Conservation (phyloP, 2,113 vertebrate genomes). For the Aleadryas rufinucha region DNA sequence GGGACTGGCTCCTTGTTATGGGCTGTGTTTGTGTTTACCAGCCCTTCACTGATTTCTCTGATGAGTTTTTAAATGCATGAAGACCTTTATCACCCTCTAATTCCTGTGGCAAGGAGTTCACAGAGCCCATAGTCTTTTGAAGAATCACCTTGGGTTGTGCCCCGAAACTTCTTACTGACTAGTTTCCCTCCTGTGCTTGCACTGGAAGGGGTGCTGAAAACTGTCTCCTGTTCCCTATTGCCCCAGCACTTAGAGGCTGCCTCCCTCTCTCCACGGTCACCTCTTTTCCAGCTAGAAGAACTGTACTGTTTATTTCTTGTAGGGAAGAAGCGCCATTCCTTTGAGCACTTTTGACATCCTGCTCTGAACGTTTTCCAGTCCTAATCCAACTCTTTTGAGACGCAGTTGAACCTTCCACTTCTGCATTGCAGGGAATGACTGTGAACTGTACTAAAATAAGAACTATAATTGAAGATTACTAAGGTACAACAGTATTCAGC, state of each 20-base stretch:
- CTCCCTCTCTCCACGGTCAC: not conserved
- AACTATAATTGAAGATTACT: not conserved
- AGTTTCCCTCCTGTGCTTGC: not conserved
- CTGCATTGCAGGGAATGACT: not conserved
- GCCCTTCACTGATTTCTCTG: not conserved
- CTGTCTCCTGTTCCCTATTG: not conserved
- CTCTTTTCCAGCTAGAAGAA: not conserved
- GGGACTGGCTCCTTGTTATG: fast-evolving
- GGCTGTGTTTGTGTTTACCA: not conserved
- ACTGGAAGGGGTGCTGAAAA: not conserved
- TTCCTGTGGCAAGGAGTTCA: not conserved
- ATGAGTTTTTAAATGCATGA: not conserved
- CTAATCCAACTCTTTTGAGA: not conserved
- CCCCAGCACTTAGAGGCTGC: not conserved
- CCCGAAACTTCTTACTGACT: not conserved
- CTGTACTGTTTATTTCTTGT: not conserved
- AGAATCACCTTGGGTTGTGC: not conserved
- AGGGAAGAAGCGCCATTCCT: not conserved
- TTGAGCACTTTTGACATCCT: not conserved
- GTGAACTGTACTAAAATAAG: not conserved
- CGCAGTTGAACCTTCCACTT: not conserved
- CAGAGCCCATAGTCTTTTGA: not conserved
- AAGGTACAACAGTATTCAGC: not conserved
- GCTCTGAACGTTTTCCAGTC: not conserved
- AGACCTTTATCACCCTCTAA: not conserved